These are phyloP conservation scores for Echeneis naucrates DNA, from an alignment of 2,797 vertebrate genomes.

Conservation along the genomic window DNA sequence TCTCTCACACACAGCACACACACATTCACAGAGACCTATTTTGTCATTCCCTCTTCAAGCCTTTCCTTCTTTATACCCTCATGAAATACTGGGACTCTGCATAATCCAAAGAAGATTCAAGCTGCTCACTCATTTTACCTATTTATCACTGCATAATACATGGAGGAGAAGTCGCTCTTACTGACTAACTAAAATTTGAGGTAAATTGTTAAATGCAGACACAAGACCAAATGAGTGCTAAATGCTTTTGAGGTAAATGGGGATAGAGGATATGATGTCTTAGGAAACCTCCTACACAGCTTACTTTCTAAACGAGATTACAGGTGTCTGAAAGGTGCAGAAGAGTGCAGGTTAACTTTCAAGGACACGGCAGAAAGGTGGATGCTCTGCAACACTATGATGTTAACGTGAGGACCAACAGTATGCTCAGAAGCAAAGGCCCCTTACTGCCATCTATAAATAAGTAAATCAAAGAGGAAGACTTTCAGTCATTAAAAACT, in stretches of 20 bases:
- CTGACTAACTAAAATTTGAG: slow-evolving; percentile 26
- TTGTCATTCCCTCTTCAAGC: slow-evolving; percentile 39
- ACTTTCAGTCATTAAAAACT: background rate
- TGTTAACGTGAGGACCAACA: slow-evolving; percentile 16
- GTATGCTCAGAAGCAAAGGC: slow-evolving; percentile 7
- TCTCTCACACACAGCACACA: background rate
- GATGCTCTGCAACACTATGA: background rate
- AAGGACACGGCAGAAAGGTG: slow-evolving; percentile 36
- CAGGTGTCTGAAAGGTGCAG: slow-evolving; percentile 10
- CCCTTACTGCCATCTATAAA: slow-evolving; percentile 2
- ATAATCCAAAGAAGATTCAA: slow-evolving; percentile 42
- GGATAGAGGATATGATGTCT: background rate
- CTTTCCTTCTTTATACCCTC: slow-evolving; percentile 26
- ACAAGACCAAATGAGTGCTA: slow-evolving; percentile 12
- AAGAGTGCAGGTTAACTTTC: slow-evolving; percentile 25
- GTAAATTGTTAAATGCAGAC: slow-evolving; percentile 9
- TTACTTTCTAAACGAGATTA: slow-evolving; percentile 15
- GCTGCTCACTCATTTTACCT: slow-evolving; percentile 12
- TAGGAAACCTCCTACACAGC: background rate
- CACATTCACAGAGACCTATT: slow-evolving; percentile 27
- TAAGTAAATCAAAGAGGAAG: background rate
- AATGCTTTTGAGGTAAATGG: slow-evolving; percentile 22
- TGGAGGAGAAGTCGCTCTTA: background rate
- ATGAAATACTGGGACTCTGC: slow-evolving; percentile 35
- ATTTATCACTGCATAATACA: slow-evolving; percentile 42